Evolutionary conservation across 1,140 invertebrate genomes (phyloP).

Genomic region (Eufriesea mexicana): DNA sequence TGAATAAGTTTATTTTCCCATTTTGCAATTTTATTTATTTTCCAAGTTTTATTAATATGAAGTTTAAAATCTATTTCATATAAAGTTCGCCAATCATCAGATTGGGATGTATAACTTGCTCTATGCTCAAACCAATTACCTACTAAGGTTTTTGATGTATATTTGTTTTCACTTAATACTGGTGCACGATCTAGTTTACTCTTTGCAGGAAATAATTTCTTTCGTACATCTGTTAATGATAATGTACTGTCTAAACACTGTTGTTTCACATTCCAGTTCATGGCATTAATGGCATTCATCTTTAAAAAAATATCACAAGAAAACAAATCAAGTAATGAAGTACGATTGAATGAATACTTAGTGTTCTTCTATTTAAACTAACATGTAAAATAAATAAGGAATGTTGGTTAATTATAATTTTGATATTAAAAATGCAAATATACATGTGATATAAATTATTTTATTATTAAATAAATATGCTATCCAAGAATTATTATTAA

Average conservation of each 20-base stretch:
- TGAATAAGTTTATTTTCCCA: slow-evolving; percentile 56
- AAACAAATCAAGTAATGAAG: neutral
- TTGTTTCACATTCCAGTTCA: slow-evolving; percentile 17
- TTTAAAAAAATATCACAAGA: slow-evolving; percentile 10
- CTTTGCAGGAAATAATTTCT: slow-evolving; percentile 42
- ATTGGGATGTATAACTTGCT: neutral
- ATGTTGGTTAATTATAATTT: neutral
- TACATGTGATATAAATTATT: slow-evolving; percentile 37
- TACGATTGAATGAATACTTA: neutral
- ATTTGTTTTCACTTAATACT: slow-evolving; percentile 41
- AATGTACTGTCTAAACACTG: slow-evolving; percentile 9
- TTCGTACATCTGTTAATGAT: slow-evolving; percentile 40
- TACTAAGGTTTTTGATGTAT: slow-evolving; percentile 56
- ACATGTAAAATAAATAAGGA: neutral
- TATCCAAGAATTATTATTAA: slow-evolving; percentile 32
- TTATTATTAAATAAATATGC: slow-evolving; percentile 43
- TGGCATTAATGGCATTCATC: slow-evolving; percentile 12
- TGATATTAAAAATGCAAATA: slow-evolving; percentile 22
- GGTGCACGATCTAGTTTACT: slow-evolving; percentile 24
- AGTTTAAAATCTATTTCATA: slow-evolving; percentile 54
- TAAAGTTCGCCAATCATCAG: slow-evolving; percentile 53
- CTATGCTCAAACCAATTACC: slow-evolving; percentile 67
- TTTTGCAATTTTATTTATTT: slow-evolving; percentile 23
- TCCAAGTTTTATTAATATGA: slow-evolving; percentile 30
- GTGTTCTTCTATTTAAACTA: neutral